Base-by-base conservation (phyloP, 2,888 invertebrate genomes). In the Pterostichus niger region DNA sequence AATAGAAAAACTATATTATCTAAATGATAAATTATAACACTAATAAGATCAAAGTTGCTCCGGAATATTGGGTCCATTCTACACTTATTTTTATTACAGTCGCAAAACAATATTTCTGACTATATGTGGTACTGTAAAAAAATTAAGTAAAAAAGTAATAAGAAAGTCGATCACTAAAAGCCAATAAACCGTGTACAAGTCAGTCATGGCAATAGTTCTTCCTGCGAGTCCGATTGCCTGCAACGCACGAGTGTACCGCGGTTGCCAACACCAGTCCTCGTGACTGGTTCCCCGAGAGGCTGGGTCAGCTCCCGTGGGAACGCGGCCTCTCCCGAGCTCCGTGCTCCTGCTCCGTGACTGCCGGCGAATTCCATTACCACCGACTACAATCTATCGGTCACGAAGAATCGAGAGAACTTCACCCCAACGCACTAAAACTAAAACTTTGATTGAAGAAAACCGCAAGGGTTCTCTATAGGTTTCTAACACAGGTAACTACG, bases 331-430 rank as follows among this genome's bases (percentile, higher is more conserved):
- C 68, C 54, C 49, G 33, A 17, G 68, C n/a, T 40, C 40, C 64
- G 35, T 64, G 40, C 59, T 31, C 59, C 7, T 78, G 86, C 86
- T 87, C 86, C 87, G 87, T 87, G 87, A 87, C 88, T 87, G 86
- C 86, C 87, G 86, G 87, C 86, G 88, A 88, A 88, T 89, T 88
- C 88, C 88, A 89, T 89, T 88, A 88, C 87, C 86, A 86, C 86
- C 86, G 84, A 85, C 86, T 86, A 86, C 88, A 87, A 88, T 87
- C 87, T 86, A 86, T 86, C 86, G 88, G 87, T 88, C 88, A 87
- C 86, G 87, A 85, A 87, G 86, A 87, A 77, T 56, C 59, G 82
- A 82, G 68, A 61, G 76, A 61, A 33, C 35, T 76, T 83, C 71
- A 73, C 40, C 75, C 56, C 79, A 84, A 59, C 82, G 61, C 56